A percentile compares a stretch with the other conserved stretches of the same genome.
phyloP scores from a whole-genome alignment of 2,797 vertebrate genomes.

The Orestias chungarensis region DNA sequence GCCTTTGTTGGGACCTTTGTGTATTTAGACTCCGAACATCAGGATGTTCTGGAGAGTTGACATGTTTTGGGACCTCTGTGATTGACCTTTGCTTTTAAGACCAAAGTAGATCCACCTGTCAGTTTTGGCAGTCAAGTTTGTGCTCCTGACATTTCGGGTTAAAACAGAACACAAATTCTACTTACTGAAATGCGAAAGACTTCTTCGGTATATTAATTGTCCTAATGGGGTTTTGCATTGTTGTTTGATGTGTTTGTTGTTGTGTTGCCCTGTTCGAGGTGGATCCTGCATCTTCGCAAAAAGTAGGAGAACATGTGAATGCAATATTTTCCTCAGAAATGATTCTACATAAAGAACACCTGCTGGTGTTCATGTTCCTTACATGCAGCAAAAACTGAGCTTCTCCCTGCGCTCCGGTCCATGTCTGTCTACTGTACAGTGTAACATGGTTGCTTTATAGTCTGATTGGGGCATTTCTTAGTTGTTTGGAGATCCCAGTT shows the following conservation, averaged over 20 bases:
- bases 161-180: too few species aligned
- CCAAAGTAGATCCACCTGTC: too few species aligned
- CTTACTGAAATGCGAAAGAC: too few species aligned
- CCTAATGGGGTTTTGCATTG: too few species aligned
- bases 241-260: too few species aligned
- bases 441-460: background rate
- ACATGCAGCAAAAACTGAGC: slow-evolving; percentile 5
- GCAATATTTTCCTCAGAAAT: background rate
- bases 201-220: too few species aligned
- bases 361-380: background rate
- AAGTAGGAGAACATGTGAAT: background rate
- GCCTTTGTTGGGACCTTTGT: background rate
- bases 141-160: too few species aligned
- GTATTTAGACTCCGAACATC: background rate
- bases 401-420: background rate
- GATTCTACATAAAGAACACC: slow-evolving; percentile 1
- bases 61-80: background rate
- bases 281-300: too few species aligned
- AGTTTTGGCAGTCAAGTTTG: too few species aligned
- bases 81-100: too few species aligned
- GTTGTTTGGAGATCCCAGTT: slow-evolving; percentile 3
- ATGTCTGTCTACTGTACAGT: background rate
- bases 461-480: background rate
- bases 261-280: too few species aligned
- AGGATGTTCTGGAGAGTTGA: slow-evolving; percentile 3